Evolutionary conservation across 2,113 vertebrate species (phyloP).

Genomic region (Phyllopteryx taeniolatus): DNA sequence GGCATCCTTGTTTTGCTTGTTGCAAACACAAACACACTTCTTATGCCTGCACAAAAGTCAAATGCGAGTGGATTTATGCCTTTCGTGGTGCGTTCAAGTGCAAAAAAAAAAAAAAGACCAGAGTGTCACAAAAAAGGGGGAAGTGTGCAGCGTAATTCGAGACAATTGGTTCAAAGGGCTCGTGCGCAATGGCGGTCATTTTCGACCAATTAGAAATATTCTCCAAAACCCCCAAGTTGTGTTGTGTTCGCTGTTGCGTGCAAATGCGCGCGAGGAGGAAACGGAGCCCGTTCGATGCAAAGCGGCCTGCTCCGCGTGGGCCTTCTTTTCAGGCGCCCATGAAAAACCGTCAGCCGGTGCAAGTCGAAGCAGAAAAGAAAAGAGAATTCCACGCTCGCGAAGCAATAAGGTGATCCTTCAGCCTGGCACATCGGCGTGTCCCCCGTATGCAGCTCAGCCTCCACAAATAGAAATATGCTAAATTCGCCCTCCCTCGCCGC

Average conservation of each 20-base stretch:
- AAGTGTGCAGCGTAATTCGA: conserved; percentile 11
- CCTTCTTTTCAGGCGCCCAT: neutral
- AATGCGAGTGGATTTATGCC: neutral
- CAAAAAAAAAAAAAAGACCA: neutral
- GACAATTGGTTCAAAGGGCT: conserved; percentile 6
- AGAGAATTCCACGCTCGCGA: conserved; percentile 24
- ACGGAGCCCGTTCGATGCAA: neutral
- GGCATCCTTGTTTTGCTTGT: conserved; percentile 41
- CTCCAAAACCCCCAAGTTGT: neutral
- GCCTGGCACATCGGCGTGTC: conserved; percentile 28
- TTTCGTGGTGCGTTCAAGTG: too few relatives aligned
- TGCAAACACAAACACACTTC: conserved; percentile 5
- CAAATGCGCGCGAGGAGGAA: neutral
- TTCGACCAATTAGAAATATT: conserved; percentile 1
- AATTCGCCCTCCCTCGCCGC: conserved; percentile 23
- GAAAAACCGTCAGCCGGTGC: neutral
- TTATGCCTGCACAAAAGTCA: neutral
- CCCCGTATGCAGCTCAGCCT: conserved; percentile 15
- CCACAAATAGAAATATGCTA: conserved; percentile 51
- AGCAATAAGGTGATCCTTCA: conserved; percentile 37
- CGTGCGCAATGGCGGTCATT: conserved; percentile 1
- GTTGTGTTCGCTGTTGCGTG: too few relatives aligned
- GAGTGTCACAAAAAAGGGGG: neutral
- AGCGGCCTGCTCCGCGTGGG: conserved; percentile 18
- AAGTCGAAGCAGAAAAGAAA: neutral